Evolutionary conservation across 2,888 invertebrate genomes (phyloP).

Genomic region (Trichogramma dendrolimi): DNA sequence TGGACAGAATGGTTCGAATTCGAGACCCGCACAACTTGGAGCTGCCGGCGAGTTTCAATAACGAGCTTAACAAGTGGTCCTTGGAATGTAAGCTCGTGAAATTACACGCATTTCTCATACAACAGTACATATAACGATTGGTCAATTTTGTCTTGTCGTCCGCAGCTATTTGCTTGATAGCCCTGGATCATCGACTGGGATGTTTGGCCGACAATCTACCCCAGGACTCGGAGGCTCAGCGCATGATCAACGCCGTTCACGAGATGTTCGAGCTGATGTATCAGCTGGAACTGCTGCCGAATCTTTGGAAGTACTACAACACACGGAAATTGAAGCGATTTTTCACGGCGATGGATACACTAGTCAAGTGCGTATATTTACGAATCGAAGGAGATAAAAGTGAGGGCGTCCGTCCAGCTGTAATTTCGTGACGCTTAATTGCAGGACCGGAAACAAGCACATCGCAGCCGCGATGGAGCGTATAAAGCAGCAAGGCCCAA

Average conservation of each 20-base stretch:
- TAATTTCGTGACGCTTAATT: neutral
- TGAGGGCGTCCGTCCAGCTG: no score
- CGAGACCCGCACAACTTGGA: constrained; percentile 55
- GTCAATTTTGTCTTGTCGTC: constrained; percentile 6
- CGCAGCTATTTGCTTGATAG: constrained; percentile 74
- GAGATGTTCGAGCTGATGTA: constrained; percentile 75
- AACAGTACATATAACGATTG: constrained; percentile 1
- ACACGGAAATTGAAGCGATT: constrained; percentile 69
- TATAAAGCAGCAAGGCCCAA: constrained; percentile 45
- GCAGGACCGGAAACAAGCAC: constrained; percentile 34
- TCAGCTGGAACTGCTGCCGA: constrained; percentile 66
- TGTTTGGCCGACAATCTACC: constrained; percentile 60
- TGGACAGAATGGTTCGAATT: constrained; percentile 58
- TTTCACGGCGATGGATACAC: constrained; percentile 67
- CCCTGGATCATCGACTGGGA: constrained; percentile 75
- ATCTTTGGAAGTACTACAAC: constrained; percentile 67
- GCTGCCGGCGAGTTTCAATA: constrained; percentile 65
- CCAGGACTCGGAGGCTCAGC: constrained; percentile 64
- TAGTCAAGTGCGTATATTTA: constrained; percentile 60
- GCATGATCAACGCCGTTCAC: constrained; percentile 74
- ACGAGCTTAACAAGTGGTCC: constrained; percentile 76
- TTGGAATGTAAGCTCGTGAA: constrained; percentile 67
- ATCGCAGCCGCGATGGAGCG: constrained; percentile 47
- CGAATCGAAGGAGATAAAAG: no score
- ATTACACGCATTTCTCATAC: neutral